A percentile compares a stretch with the other conserved stretches of the same genome.
Evolutionary conservation across 2,888 invertebrate genomes (phyloP).

Genomic region (Balanococcus diminutus): DNA sequence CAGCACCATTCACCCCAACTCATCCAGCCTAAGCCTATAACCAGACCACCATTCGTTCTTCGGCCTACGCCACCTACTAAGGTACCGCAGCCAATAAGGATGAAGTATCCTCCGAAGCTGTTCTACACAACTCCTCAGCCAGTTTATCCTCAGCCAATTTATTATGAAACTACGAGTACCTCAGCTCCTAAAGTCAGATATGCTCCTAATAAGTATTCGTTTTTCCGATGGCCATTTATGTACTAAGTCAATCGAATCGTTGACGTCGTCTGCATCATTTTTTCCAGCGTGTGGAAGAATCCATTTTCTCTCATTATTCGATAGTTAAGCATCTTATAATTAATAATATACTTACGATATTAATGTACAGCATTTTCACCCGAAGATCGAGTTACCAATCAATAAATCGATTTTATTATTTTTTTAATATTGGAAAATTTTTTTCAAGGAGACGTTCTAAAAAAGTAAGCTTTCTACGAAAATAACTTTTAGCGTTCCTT

Average conservation of each 20-base stretch:
- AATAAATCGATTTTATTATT: too few relatives aligned
- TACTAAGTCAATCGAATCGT: neutral
- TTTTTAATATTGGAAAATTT: too few relatives aligned
- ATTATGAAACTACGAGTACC: neutral
- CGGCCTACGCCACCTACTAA: neutral
- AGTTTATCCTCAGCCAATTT: neutral
- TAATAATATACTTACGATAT: too few relatives aligned
- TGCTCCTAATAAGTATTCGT: neutral
- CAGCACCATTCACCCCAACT: neutral
- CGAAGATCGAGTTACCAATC: too few relatives aligned
- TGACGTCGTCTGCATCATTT: too few relatives aligned
- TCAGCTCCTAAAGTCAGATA: neutral
- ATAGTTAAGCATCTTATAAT: too few relatives aligned
- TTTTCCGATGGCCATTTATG: constrained; percentile 25
- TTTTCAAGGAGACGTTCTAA: too few relatives aligned
- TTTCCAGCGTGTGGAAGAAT: too few relatives aligned
- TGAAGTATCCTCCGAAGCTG: neutral
- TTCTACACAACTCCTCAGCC: neutral
- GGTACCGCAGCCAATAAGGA: neutral
- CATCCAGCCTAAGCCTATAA: neutral
- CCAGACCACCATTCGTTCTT: neutral
- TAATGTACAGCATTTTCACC: too few relatives aligned
- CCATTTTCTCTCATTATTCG: too few relatives aligned
- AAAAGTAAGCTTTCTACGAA: too few relatives aligned
- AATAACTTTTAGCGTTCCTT: too few relatives aligned